A percentile compares a stretch with the other conserved stretches of the same genome.
Conservation (phyloP, 2,888 invertebrate species). For the Tenthredo scrophulariae region DNA sequence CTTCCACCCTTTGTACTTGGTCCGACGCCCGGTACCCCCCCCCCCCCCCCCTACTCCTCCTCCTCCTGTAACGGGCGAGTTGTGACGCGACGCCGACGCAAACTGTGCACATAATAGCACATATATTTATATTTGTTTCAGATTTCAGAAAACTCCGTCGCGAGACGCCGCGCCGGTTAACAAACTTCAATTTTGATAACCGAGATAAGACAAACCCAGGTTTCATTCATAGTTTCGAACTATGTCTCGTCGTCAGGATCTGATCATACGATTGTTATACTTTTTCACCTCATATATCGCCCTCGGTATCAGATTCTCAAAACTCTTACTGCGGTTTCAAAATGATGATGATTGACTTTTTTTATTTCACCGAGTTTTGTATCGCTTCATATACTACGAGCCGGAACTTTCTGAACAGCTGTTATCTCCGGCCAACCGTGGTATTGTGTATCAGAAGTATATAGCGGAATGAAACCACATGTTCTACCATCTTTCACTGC, state of each 20-base stretch:
- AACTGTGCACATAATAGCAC: not conserved
- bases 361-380: not conserved
- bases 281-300: not conserved
- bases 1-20: slow-evolving; percentile 15
- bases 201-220: not conserved
- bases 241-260: not conserved
- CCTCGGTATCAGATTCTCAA: not conserved
- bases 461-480: not conserved
- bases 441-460: not conserved
- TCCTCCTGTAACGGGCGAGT: not conserved
- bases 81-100: slow-evolving; percentile 41
- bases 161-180: not conserved
- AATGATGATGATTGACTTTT: not conserved
- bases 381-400: not conserved
- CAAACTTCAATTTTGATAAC: not conserved
- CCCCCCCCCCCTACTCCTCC: too few relatives aligned
- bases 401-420: not conserved
- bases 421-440: not conserved
- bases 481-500: not conserved
- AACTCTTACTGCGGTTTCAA: not conserved
- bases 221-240: not conserved
- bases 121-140: slow-evolving; percentile 19
- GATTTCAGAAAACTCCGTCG: not conserved
- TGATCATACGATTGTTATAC: not conserved
- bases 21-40: not conserved